phyloP scores from a whole-genome alignment of 2,113 vertebrate genomes.

The Delphinus delphis region DNA sequence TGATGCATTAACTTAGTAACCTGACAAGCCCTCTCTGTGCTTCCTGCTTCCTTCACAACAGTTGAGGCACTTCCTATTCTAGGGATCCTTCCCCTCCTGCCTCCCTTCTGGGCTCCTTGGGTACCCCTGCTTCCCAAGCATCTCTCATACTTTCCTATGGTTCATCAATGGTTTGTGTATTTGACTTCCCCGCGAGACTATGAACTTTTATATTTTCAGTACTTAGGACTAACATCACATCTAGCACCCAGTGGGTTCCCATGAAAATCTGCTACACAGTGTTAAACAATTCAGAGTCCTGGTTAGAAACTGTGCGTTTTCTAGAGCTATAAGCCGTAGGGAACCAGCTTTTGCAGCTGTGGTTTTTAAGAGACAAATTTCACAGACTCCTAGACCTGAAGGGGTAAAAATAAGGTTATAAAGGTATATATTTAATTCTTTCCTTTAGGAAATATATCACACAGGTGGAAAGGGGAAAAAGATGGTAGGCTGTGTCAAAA shows the following conservation, averaged over 20 bases:
- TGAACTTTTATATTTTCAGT: background rate
- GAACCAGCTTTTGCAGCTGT: background rate
- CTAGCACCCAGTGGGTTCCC: background rate
- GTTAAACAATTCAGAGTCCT: background rate
- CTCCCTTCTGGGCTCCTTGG: background rate
- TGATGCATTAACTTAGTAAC: background rate
- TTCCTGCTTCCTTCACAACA: background rate
- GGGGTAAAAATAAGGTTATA: background rate
- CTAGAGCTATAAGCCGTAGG: background rate
- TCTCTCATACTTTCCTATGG: background rate
- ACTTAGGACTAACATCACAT: background rate
- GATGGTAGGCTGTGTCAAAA: background rate
- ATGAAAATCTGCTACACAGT: background rate
- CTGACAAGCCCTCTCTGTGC: background rate
- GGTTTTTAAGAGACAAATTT: slow-evolving; percentile 24
- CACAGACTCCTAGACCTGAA: background rate
- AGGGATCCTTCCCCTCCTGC: fast-evolving
- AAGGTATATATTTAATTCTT: background rate
- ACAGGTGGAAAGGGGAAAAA: background rate
- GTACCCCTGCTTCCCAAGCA: background rate
- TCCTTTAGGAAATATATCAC: background rate
- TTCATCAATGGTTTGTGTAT: background rate
- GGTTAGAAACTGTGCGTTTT: background rate
- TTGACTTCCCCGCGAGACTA: background rate
- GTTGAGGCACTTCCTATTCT: too few relatives aligned